Evolutionary conservation across 2,797 vertebrate species (phyloP).

Genomic region (Enteromius unitaeniatus): DNA sequence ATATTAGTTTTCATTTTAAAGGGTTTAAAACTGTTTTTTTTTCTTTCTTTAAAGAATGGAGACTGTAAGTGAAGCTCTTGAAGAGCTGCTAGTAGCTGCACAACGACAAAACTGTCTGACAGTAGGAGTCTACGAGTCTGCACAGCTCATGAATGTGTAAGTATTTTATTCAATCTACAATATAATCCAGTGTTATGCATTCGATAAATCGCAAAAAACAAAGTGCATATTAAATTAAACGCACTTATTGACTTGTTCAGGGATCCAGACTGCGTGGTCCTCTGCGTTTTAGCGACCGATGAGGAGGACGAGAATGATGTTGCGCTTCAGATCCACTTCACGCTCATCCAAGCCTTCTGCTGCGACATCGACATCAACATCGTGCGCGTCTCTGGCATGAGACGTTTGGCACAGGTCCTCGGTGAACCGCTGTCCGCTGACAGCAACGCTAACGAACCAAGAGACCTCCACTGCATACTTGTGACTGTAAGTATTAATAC

Average conservation of each 20-base stretch:
- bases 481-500: conserved; percentile 84
- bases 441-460: conserved; percentile 76
- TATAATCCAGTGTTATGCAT: background rate
- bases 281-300: conserved; percentile 88
- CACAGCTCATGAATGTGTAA: conserved; percentile 88
- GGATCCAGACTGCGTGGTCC: conserved; percentile 90
- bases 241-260: conserved; percentile 68
- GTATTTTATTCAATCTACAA: conserved; percentile 60
- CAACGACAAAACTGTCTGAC: conserved; percentile 85
- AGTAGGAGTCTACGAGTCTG: conserved; percentile 88
- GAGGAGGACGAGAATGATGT: conserved; percentile 84
- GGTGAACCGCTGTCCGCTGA: conserved; percentile 68
- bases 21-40: conserved; percentile 20
- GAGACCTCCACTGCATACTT: conserved; percentile 91
- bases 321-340: conserved; percentile 94
- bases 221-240: background rate
- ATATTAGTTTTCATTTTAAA: background rate
- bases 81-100: conserved; percentile 86
- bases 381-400: conserved; percentile 85
- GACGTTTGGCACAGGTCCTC: conserved; percentile 82
- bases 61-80: conserved; percentile 83
- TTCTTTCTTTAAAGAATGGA: conserved; percentile 82
- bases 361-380: conserved; percentile 91
- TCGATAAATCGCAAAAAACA: background rate
- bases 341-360: conserved; percentile 92